These are phyloP conservation scores for Drosophila orosa DNA, from an alignment of 1,140 invertebrate genomes.

Conservation along the genomic window DNA sequence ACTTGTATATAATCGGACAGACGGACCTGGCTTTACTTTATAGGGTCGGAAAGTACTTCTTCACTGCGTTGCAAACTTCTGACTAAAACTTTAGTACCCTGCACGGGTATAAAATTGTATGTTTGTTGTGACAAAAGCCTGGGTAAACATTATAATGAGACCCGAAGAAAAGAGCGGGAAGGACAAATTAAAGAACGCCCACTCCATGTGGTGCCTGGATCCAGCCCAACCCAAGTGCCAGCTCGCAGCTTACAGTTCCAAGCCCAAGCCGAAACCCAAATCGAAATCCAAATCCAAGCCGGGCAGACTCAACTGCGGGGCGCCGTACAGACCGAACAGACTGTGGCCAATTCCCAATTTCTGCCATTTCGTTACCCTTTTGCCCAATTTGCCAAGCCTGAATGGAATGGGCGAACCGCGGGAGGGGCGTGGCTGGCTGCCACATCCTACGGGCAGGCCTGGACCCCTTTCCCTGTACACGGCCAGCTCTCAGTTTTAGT, in stretches of 20 bases:
- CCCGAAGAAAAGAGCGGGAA: slow-evolving; percentile 42
- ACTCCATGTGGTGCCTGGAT: slow-evolving; percentile 55
- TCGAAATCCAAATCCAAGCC: slow-evolving; percentile 6
- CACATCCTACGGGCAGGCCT: slow-evolving; percentile 40
- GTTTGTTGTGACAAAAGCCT: slow-evolving; percentile 38
- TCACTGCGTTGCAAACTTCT: neutral
- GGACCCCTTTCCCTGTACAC: slow-evolving; percentile 16
- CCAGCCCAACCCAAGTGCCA: slow-evolving; percentile 55
- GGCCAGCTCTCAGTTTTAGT: slow-evolving; percentile 26
- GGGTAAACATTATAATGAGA: slow-evolving; percentile 63
- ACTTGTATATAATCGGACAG: no score
- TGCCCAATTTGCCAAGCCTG: slow-evolving; percentile 67
- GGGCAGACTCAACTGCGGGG: slow-evolving; percentile 7
- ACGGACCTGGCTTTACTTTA: no score
- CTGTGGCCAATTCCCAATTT: slow-evolving; percentile 71
- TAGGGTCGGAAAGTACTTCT: no score
- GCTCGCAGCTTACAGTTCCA: slow-evolving; percentile 9
- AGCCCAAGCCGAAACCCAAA: slow-evolving; percentile 4
- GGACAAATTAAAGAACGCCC: slow-evolving; percentile 55
- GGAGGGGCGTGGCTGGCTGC: slow-evolving; percentile 32
- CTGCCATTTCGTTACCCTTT: slow-evolving; percentile 76
- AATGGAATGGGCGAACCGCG: slow-evolving; percentile 44
- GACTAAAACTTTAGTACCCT: no score
- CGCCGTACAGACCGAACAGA: slow-evolving; percentile 20
- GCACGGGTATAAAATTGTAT: neutral